Evolutionary conservation across 2,888 invertebrate species (phyloP).

Genomic region (Eupithecia subumbrata): DNA sequence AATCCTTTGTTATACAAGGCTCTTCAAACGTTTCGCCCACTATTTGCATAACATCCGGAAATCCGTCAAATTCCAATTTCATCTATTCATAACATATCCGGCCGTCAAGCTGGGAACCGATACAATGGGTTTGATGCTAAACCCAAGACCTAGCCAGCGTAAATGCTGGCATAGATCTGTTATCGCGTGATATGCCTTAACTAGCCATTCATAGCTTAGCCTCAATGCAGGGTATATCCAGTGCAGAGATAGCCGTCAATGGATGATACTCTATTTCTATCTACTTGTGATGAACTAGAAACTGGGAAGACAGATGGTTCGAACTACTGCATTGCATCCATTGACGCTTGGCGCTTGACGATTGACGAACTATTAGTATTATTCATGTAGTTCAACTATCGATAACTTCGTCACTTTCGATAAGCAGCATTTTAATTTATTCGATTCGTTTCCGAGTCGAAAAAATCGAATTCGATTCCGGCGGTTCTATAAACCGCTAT

Average conservation of each 20-base stretch:
- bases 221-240: constrained; percentile 42
- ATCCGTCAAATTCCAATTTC: constrained; percentile 30
- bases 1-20: not conserved
- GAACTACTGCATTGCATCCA: not conserved
- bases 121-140: constrained; percentile 42
- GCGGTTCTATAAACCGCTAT: too few species aligned
- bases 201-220: constrained; percentile 34
- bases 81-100: constrained; percentile 34
- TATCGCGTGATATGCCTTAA: constrained; percentile 40
- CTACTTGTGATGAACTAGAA: constrained; percentile 27
- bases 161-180: constrained; percentile 40
- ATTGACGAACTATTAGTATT: too few species aligned
- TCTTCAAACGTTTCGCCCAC: constrained; percentile 1
- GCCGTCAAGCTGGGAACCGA: constrained; percentile 36
- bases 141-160: constrained; percentile 34
- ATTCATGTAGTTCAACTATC: not conserved
- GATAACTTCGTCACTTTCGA: too few species aligned
- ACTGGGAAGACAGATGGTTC: constrained; percentile 10
- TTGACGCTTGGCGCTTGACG: too few species aligned
- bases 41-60: constrained; percentile 21
- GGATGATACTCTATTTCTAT: constrained; percentile 19
- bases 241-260: constrained; percentile 32
- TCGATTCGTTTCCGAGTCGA: too few species aligned
- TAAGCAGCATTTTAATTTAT: too few species aligned
- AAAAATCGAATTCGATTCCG: too few species aligned